These are phyloP conservation scores for Pitangus sulphuratus DNA, from an alignment of 2,797 vertebrate genomes.

Conservation along the genomic window DNA sequence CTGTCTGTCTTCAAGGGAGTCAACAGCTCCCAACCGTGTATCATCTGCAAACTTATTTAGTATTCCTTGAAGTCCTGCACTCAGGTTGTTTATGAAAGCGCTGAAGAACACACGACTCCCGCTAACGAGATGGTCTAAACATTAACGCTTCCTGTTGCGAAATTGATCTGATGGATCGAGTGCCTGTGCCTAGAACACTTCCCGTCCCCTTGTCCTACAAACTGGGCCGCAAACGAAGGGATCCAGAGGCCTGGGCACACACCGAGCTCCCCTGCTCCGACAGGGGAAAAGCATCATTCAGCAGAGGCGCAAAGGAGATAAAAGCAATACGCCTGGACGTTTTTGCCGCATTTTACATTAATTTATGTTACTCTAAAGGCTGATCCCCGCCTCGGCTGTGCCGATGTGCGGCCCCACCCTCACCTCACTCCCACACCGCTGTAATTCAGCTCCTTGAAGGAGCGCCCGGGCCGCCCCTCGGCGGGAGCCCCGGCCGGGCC, in stretches of 20 bases:
- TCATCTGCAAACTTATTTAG: rapidly evolving
- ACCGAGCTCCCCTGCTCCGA: neutral
- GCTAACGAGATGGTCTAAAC: neutral
- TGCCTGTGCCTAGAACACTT: rapidly evolving
- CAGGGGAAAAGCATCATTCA: neutral
- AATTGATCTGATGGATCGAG: rapidly evolving
- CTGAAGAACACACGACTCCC: rapidly evolving
- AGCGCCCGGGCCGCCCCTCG: too few species aligned
- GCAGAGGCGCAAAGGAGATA: rapidly evolving
- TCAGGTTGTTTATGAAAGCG: neutral
- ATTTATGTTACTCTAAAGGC: too few species aligned
- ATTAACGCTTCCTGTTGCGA: neutral
- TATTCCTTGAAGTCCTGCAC: neutral
- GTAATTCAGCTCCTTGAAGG: neutral
- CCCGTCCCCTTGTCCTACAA: rapidly evolving
- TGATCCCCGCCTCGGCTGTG: rapidly evolving
- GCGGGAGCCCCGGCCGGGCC: neutral
- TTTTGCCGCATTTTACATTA: neutral
- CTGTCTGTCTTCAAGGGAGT: neutral
- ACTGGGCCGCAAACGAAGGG: rapidly evolving
- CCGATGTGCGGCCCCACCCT: too few species aligned
- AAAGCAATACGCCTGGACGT: rapidly evolving
- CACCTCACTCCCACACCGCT: rapidly evolving
- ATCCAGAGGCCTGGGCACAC: too few species aligned
- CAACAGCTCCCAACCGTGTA: too few species aligned